A percentile compares a stretch with the other conserved stretches of the same genome.
phyloP scores from a whole-genome alignment of 2,113 vertebrate species.

The Callionymus lyra region DNA sequence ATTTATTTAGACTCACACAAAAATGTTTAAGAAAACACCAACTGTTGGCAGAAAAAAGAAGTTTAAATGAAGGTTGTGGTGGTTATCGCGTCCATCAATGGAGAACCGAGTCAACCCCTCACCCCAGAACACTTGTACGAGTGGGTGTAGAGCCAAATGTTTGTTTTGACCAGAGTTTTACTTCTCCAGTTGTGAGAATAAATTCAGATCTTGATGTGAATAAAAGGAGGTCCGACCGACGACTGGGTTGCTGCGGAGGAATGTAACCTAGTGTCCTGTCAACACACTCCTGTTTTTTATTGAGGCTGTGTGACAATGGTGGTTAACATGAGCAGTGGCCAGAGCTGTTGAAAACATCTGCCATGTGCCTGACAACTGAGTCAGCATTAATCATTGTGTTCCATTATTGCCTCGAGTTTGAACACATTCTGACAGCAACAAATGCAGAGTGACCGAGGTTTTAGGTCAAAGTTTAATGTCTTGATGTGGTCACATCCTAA shows the following conservation, averaged over 20 bases:
- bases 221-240: slow-evolving; percentile 30
- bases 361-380: slow-evolving; percentile 12
- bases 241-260: slow-evolving; percentile 28
- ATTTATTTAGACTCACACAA: slow-evolving; percentile 8
- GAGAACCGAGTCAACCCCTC: slow-evolving; percentile 10
- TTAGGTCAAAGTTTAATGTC: too few relatives aligned
- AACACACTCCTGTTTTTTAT: slow-evolving; percentile 27
- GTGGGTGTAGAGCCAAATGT: slow-evolving; percentile 64
- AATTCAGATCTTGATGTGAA: slow-evolving; percentile 56
- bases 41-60: slow-evolving; percentile 11
- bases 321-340: slow-evolving; percentile 2
- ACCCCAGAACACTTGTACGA: slow-evolving; percentile 68
- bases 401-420: too few relatives aligned
- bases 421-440: too few relatives aligned
- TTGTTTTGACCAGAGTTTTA: slow-evolving; percentile 74
- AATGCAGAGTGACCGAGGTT: too few relatives aligned
- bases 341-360: slow-evolving; percentile 10
- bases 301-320: slow-evolving; percentile 6
- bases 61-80: slow-evolving; percentile 4
- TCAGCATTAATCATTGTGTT: slow-evolving; percentile 3
- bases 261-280: slow-evolving; percentile 48
- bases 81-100: slow-evolving; percentile 2
- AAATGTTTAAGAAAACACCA: slow-evolving; percentile 8
- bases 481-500: too few relatives aligned
- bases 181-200: slow-evolving; percentile 58